Evolutionary conservation across 2,113 vertebrate genomes (phyloP), one percentile per base, ranked within the genome.

Genomic region (Zosterops hypoxanthus): DNA sequence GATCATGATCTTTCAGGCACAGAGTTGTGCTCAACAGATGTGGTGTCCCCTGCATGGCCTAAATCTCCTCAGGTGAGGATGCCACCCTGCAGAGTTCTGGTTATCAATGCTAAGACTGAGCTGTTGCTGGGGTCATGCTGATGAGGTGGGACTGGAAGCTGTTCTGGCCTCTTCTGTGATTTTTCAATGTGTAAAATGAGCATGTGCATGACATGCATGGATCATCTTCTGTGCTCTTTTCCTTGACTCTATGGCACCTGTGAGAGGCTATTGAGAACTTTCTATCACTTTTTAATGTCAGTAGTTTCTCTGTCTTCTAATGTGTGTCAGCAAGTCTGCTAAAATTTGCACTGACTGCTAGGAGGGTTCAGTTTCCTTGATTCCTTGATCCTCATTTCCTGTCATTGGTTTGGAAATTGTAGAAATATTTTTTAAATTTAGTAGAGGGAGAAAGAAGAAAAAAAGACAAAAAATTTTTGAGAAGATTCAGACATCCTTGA

Each of bases 11-110:
- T 16, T 6, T 36, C n/a, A 26, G 16, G 14, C 71, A 78, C 36
- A 26, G 34, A 42, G 31, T 0, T 2, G 2, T 41, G 17, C n/a
- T 73, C 59, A 36, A 19, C 19, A 34, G 18, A 2, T 0, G 0
- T 34, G 8, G 18, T 24, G 44, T 39, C 47, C 47, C 29, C 39
- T 47, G 34, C 11, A 8, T 16, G 19, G 13, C 33, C 29, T 75
- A 14, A 91, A 15, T 7, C 28, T 47, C 14, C 31, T 72, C 2
- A 8, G 17, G 9, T 21, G 11, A 65, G 34, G 61, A n/a, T 41
- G 14, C 23, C 39, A 77, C 33, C 39, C 60, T 41, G 33, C n/a
- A 44, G 47, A 49, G 20, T 20, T 83, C 20, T 46, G 59, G 18
- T 56, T 79, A 24, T 44, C 68, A 41, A 21, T 3, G 8, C 6